phyloP scores from a whole-genome alignment of 2,113 vertebrate species.

The Hippocampus comes region DNA sequence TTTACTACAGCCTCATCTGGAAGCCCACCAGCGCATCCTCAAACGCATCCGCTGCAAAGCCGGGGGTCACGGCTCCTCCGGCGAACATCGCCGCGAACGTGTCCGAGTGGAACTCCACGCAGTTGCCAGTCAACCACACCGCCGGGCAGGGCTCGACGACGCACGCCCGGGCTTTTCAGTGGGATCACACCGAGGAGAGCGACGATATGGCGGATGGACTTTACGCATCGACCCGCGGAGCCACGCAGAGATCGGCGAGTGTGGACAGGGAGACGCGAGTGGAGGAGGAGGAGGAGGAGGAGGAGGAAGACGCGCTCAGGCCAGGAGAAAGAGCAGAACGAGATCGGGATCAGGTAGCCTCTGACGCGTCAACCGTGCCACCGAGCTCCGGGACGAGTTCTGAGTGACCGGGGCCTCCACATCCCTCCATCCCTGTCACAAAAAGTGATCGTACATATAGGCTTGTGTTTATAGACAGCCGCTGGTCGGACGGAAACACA shows the following conservation, averaged over 20 bases:
- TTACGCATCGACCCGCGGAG: conserved; percentile 39
- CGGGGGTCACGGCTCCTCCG: conserved; percentile 42
- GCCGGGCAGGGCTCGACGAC: conserved; percentile 30
- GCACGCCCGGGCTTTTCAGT: conserved; percentile 40
- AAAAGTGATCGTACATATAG: conserved; percentile 24
- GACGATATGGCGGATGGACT: conserved; percentile 32
- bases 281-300: conserved; percentile 17
- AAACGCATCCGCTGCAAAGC: conserved; percentile 48
- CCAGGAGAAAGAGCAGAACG: conserved; percentile 16
- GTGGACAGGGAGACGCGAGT: conserved; percentile 22
- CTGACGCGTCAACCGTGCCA: conserved; percentile 28
- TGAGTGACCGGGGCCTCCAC: conserved; percentile 36
- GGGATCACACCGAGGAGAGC: conserved; percentile 40
- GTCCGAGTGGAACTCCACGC: conserved; percentile 67
- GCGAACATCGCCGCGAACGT: conserved; percentile 58
- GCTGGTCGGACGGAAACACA: conserved; percentile 64
- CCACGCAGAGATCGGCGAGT: conserved; percentile 26
- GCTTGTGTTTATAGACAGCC: conserved; percentile 48
- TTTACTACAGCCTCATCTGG: conserved; percentile 98
- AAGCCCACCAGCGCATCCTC: conserved; percentile 77
- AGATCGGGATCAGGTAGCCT: conserved; percentile 26
- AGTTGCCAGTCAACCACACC: conserved; percentile 40
- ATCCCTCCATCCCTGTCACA: not conserved
- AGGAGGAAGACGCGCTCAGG: conserved; percentile 20
- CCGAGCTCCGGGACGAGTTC: conserved; percentile 37